Percentiles rank a stretch among this genome's conserved stretches.
These are phyloP conservation scores for Spisula subtruncata DNA, from an alignment of 2,888 invertebrate species.

Conservation along the genomic window DNA sequence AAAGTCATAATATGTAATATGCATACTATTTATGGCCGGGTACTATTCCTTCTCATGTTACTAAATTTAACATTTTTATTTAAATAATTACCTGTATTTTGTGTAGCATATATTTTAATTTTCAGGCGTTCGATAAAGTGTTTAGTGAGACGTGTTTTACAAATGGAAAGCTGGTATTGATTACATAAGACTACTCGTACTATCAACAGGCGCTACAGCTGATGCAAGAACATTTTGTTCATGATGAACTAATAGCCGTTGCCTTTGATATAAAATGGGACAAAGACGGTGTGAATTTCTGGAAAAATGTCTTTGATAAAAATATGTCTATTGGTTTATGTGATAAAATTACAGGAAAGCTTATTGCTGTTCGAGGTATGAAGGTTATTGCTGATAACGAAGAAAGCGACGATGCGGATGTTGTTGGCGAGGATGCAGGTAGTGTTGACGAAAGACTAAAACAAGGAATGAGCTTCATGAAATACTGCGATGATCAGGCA, in stretches of 20 bases:
- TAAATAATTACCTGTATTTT: too few species aligned
- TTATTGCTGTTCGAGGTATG: conserved; percentile 31
- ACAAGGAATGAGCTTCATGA: neutral
- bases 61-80: too few species aligned
- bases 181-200: neutral
- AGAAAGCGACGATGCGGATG: neutral
- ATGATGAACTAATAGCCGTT: conserved; percentile 20
- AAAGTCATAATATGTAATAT: too few species aligned
- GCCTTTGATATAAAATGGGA: conserved; percentile 40
- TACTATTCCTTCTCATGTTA: too few species aligned
- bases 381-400: neutral
- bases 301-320: conserved; percentile 23
- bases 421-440: neutral
- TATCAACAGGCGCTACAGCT: neutral
- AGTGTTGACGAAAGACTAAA: neutral
- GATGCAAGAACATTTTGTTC: conserved; percentile 21
- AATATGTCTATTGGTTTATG: conserved; percentile 12
- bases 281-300: conserved; percentile 5
- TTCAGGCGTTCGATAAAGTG: conserved; percentile 28
- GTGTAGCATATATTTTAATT: neutral
- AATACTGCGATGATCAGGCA: conserved; percentile 26
- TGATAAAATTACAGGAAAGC: neutral
- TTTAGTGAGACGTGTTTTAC: neutral
- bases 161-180: neutral
- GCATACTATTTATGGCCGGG: too few species aligned